Evolutionary conservation across 1,140 invertebrate species (phyloP), one percentile per base, ranked within the genome.

Genomic region (Solen grandis): DNA sequence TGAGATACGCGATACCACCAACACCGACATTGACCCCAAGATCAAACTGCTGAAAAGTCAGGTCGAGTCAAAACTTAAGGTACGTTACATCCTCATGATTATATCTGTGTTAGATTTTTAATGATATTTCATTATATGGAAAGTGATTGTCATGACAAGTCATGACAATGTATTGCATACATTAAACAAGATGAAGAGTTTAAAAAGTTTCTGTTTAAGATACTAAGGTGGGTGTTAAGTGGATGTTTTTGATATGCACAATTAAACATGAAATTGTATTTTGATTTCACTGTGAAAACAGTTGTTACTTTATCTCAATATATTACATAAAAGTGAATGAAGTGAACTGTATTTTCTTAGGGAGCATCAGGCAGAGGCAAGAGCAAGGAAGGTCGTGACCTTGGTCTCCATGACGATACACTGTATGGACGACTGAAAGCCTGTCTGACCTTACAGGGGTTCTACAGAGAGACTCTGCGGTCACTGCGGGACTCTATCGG

Each of bases 401-500:
- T 86, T 27, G 84, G 84, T 36, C 62, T 86, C 8, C 69, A 77
- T 10, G 89, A 88, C 72, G 88, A 92, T 35, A 88, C 81, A 19
- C 65, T 92, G 41, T 90, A 85, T 82, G 85, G 85, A 33, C 82
- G 90, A 59, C 80, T 92, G 62, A 89, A 86, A 55, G 85, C 89
- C 13, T 92, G 91, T 82, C 80, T 92, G n/a, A 83, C 85, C 2
- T 84, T 92, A 1, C 91, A 91, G 79, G 80, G 85, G 0, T 88
- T 86, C 75, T 92, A 89, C 80, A 83, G 88, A 50, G 91, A 92
- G 69, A 82, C 88, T 10, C 70, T 92, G 13, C 60, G 88, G 13
- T 87, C 88, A 14, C 83, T 92, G n/a, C 82, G 88, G 57, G 91
- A 92, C 68, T 82, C 90, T 0, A 82, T 92, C 0, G 90, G 91